Evolutionary conservation across 1,140 invertebrate species (phyloP), one percentile per base, ranked within the genome.

Genomic region (Ooceraea biroi): DNA sequence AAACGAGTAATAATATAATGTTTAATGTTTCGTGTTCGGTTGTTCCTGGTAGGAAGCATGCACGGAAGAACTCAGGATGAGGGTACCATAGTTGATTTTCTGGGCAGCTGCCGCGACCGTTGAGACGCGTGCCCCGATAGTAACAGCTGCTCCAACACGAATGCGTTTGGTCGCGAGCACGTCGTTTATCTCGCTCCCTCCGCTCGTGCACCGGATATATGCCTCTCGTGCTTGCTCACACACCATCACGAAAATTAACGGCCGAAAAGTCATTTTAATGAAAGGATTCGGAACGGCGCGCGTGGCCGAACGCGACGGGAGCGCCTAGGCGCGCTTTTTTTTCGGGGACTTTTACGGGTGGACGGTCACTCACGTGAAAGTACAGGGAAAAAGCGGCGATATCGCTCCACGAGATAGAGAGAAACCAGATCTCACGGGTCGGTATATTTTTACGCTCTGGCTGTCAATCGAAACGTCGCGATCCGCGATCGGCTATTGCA

Each of bases 31-130:
- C n/a, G n/a, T n/a, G n/a, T n/a, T n/a, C n/a, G n/a, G n/a, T n/a
- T n/a, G n/a, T n/a, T n/a, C n/a, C n/a, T n/a, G n/a, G n/a, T n/a
- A n/a, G n/a, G n/a, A n/a, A n/a, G n/a, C n/a, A n/a, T n/a, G n/a
- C n/a, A n/a, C n/a, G 36, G 63, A 63, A 88, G 91, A 91, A 91
- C 90, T 92, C 65, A 72, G 41, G 82, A 44, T 17, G 88, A 92
- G 66, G 73, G 27, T 85, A 91, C 78, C 57, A 68, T 91, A 90
- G 88, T 82, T 76, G 88, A 91, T 92, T 93, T 93, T 90, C 73
- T 88, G 90, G 88, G 87, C 94, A 94, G 93, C 93, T 94, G 94
- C 90, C 61, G 86, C 92, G 92, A 94, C 94, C 93, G 94, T 94
- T 94, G 93, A 88, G 91, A 90, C 91, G 91, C 92, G 92, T 93